These are phyloP conservation scores for Enteromius paludinosus DNA, from an alignment of 2,797 vertebrate genomes.

Conservation along the genomic window DNA sequence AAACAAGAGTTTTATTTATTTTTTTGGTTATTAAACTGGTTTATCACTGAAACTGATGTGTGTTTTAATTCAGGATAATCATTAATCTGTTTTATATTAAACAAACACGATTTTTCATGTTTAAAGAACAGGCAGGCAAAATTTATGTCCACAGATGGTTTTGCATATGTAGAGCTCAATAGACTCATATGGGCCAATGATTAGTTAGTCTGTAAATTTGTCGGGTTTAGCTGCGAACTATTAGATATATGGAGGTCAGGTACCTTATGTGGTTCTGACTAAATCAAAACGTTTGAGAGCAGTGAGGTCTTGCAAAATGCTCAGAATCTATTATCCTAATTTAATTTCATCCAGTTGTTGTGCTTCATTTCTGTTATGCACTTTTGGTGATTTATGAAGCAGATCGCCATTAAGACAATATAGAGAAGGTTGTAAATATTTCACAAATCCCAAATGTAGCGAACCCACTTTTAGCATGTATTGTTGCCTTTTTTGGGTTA, in stretches of 20 bases:
- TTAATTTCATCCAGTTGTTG: conserved; percentile 46
- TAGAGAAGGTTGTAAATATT: conserved; percentile 25
- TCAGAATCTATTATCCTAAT: conserved; percentile 45
- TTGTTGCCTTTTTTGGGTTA: conserved; percentile 42
- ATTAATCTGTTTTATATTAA: conserved; percentile 23
- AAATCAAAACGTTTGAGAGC: conserved; percentile 41
- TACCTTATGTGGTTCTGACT: conserved; percentile 14
- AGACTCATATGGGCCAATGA: conserved; percentile 4
- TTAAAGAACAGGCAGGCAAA: not conserved
- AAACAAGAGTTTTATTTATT: not conserved
- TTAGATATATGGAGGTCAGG: conserved; percentile 7
- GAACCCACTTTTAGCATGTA: conserved; percentile 37
- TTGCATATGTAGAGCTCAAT: conserved; percentile 22
- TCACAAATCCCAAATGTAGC: conserved; percentile 48
- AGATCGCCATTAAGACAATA: conserved; percentile 44
- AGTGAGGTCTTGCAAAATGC: conserved; percentile 17
- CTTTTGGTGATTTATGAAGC: conserved; percentile 51
- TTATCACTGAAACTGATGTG: not conserved
- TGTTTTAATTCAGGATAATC: not conserved
- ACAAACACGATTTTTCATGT: not conserved
- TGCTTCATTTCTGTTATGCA: conserved; percentile 32
- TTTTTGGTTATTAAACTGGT: not conserved
- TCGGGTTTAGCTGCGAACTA: conserved; percentile 3
- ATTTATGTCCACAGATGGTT: conserved; percentile 13
- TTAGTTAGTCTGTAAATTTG: conserved; percentile 30